phyloP scores from a whole-genome alignment of 2,113 vertebrate species.

The Pseudonaja textilis region DNA sequence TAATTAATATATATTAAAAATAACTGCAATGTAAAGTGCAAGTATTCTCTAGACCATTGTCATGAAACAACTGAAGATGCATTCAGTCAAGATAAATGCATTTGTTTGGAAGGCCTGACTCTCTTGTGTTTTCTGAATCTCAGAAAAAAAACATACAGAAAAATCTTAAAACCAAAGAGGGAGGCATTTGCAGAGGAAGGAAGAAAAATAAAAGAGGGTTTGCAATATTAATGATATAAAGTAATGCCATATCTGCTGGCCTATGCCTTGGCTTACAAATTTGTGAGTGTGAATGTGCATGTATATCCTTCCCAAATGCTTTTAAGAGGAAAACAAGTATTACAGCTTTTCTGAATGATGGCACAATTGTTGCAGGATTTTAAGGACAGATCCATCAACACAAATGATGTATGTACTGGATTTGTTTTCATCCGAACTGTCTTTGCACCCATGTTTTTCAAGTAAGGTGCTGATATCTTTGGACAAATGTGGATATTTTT shows the following conservation, averaged over 20 bases:
- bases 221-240: slow-evolving; percentile 91
- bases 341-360: neutral
- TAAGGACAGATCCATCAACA: fast-evolving
- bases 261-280: slow-evolving; percentile 2
- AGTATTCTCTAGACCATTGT: slow-evolving; percentile 91
- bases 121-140: slow-evolving; percentile 91
- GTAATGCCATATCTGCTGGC: slow-evolving; percentile 53
- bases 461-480: neutral
- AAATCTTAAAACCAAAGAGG: slow-evolving; percentile 88
- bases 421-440: neutral
- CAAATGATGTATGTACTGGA: fast-evolving
- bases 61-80: slow-evolving; percentile 88
- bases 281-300: slow-evolving; percentile 47
- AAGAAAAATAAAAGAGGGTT: slow-evolving; percentile 36
- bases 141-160: slow-evolving; percentile 76
- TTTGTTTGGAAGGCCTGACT: slow-evolving; percentile 78
- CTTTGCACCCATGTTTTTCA: neutral
- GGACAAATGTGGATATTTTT: slow-evolving; percentile 51
- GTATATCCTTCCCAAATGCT: slow-evolving; percentile 57
- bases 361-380: neutral
- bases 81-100: slow-evolving; percentile 87
- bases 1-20: slow-evolving; percentile 42
- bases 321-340: neutral
- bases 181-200: slow-evolving; percentile 56
- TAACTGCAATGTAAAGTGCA: slow-evolving; percentile 81